A percentile compares a stretch with the other conserved stretches of the same genome.
Conservation (phyloP, 2,113 vertebrate genomes). For the Hippoglossus stenolepis region DNA sequence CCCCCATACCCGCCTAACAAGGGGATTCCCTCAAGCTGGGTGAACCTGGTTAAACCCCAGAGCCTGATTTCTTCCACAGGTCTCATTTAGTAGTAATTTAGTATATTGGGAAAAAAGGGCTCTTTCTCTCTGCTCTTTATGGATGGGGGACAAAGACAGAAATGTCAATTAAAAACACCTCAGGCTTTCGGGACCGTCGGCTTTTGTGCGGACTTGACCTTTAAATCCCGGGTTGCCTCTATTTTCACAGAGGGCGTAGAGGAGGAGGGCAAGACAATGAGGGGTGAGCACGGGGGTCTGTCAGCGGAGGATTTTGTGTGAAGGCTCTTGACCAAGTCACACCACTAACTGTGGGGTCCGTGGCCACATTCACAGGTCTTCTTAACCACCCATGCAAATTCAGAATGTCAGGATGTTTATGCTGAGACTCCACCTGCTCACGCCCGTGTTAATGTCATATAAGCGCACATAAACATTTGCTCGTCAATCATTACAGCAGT, state of each 20-base stretch:
- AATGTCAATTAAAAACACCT: constrained; percentile 85
- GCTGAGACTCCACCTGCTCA: constrained; percentile 13
- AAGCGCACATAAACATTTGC: constrained; percentile 18
- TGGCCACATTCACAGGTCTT: constrained; percentile 48
- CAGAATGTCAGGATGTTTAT: constrained; percentile 44
- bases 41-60: constrained; percentile 71
- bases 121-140: constrained; percentile 67
- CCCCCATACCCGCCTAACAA: constrained; percentile 69
- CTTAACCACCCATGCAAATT: constrained; percentile 38
- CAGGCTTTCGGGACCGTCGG: constrained; percentile 70
- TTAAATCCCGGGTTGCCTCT: constrained; percentile 84
- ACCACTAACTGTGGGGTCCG: constrained; percentile 69
- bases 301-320: constrained; percentile 63
- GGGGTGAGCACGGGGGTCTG: constrained; percentile 64
- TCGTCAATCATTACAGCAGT: constrained; percentile 39
- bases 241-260: constrained; percentile 76
- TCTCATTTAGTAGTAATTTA: constrained; percentile 82
- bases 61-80: constrained; percentile 66
- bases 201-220: constrained; percentile 84
- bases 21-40: constrained; percentile 78
- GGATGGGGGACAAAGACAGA: constrained; percentile 76
- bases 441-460: not conserved
- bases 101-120: constrained; percentile 65
- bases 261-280: constrained; percentile 71
- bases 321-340: constrained; percentile 75